phyloP scores from a whole-genome alignment of 2,888 invertebrate genomes.

The Zaprionus lineosus region DNA sequence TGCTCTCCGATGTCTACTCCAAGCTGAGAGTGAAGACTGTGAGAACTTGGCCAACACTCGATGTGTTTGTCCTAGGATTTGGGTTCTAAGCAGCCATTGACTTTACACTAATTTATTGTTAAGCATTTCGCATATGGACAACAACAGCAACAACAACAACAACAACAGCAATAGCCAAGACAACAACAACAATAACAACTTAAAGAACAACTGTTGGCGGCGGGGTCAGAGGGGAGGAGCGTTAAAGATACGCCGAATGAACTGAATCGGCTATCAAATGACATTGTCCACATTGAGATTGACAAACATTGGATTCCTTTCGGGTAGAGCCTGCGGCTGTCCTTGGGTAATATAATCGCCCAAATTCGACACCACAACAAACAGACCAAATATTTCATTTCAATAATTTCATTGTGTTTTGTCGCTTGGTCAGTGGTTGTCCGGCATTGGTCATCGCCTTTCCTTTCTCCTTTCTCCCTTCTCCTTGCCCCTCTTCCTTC shows the following conservation, averaged over 20 bases:
- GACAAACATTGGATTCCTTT: conserved; percentile 32
- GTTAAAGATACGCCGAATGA: not conserved
- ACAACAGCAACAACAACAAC: not conserved
- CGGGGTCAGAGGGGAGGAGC: not conserved
- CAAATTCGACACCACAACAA: conserved; percentile 61
- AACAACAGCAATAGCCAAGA: not conserved
- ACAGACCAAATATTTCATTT: conserved; percentile 58
- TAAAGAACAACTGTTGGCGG: not conserved
- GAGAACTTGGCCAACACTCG: too few relatives aligned
- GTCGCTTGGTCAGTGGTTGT: conserved; percentile 28
- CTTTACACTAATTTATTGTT: not conserved
- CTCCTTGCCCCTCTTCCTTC: conserved; percentile 10
- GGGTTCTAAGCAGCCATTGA: not conserved
- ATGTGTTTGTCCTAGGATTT: not conserved
- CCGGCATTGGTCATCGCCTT: conserved; percentile 15
- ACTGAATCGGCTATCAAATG: conserved; percentile 20
- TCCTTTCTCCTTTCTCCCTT: not conserved
- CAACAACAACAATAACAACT: not conserved
- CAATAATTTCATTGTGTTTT: conserved; percentile 61
- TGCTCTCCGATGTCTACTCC: not conserved
- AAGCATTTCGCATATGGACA: conserved; percentile 12
- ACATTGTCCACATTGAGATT: conserved; percentile 38
- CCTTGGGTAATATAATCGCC: conserved; percentile 60
- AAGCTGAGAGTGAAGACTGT: too few relatives aligned
- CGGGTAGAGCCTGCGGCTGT: conserved; percentile 3